phyloP scores from a whole-genome alignment of 2,888 invertebrate species.

The Nematopogon swammerdamellus region DNA sequence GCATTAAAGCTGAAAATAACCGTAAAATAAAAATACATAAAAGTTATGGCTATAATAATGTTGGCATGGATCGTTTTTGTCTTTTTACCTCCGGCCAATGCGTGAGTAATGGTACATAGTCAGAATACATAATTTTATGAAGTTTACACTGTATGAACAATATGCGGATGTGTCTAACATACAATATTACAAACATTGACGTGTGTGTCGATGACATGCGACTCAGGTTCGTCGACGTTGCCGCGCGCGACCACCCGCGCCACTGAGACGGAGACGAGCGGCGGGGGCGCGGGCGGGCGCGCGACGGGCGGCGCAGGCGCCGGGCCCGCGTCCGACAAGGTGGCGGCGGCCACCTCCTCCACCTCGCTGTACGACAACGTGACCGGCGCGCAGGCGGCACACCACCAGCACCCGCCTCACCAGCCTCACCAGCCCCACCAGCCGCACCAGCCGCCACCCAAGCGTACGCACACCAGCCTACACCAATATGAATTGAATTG shows the following conservation, averaged over 20 bases:
- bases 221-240: conserved; percentile 76
- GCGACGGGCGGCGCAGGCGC: conserved; percentile 60
- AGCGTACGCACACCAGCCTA: conserved; percentile 15
- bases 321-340: conserved; percentile 61
- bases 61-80: too few relatives aligned
- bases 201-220: too few relatives aligned
- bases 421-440: background rate
- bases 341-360: conserved; percentile 82
- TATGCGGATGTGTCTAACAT: too few relatives aligned
- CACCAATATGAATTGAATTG: too few relatives aligned
- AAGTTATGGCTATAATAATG: too few relatives aligned
- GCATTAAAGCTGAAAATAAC: background rate
- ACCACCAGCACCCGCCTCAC: conserved; percentile 45
- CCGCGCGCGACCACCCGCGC: conserved; percentile 73
- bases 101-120: too few relatives aligned
- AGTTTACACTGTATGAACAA: too few relatives aligned
- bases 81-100: too few relatives aligned
- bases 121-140: too few relatives aligned
- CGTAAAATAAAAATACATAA: too few relatives aligned
- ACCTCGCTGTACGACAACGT: conserved; percentile 88
- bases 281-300: conserved; percentile 59
- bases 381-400: conserved; percentile 41
- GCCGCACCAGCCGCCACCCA: conserved; percentile 13
- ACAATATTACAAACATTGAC: too few relatives aligned
- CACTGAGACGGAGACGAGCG: conserved; percentile 64